Evolutionary conservation across 2,113 vertebrate species (phyloP).

Genomic region (Orcinus orca): DNA sequence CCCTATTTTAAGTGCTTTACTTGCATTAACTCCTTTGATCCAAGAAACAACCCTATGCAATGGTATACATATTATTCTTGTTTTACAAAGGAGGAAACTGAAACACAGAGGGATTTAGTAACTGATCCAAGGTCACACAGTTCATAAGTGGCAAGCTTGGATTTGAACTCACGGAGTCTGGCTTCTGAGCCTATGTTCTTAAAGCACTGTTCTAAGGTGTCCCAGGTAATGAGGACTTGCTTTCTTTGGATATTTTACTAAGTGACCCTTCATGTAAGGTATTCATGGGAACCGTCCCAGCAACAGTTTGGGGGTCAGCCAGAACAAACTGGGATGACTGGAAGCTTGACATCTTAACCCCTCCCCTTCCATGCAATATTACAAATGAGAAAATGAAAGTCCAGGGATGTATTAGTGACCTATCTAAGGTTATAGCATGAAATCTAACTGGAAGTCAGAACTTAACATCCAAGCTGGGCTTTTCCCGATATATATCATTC

Average conservation of each 20-base stretch:
- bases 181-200: background rate
- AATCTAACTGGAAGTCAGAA: background rate
- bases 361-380: background rate
- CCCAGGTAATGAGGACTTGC: background rate
- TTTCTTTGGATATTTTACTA: background rate
- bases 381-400: background rate
- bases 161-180: background rate
- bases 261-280: background rate
- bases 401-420: background rate
- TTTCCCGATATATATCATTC: background rate
- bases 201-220: background rate
- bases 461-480: background rate
- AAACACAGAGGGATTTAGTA: constrained; percentile 9
- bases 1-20: background rate
- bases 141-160: background rate
- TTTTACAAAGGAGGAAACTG: background rate
- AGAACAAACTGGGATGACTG: background rate
- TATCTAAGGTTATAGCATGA: background rate
- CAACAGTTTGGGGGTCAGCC: background rate
- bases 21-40: constrained; percentile 27
- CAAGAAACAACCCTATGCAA: background rate
- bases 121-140: background rate
- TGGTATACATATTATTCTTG: background rate
- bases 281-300: background rate
- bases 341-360: background rate